Evolutionary conservation across 1,140 invertebrate genomes (phyloP), one percentile per base, ranked within the genome.

Genomic region (Pantala flavescens): DNA sequence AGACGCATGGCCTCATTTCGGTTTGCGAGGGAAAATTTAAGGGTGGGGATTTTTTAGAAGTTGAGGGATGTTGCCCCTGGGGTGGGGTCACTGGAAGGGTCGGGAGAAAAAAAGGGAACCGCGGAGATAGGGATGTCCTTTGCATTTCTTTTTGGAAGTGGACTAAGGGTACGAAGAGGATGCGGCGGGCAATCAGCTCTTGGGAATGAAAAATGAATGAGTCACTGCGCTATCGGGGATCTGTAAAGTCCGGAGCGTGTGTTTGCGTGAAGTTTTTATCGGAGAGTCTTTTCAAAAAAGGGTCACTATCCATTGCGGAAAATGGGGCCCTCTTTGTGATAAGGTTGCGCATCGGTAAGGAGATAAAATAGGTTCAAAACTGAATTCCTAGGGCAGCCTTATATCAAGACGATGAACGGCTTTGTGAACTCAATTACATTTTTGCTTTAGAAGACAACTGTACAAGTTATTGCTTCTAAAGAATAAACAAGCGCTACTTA

Each of bases 201-300:
- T 16, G 49, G 49, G 49, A 63, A 63, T 63, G n/a, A 63, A 63
- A 63, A 63, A 63, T 63, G 49, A 63, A 63, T 63, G 49, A 63
- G 49, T 63, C 49, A 63, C 49, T 3, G 49, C 12, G 14, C 5
- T 63, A 19, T 63, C 28, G 3, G 49, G 49, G 49, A 63, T 63
- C 49, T 63, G 12, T 7, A 63, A 63, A 63, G 49, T 63, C 12
- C 28, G 2, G 28, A 36, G 28, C 28, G 28, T 9, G 28, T 36
- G 49, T 63, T 16, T 21, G 49, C 12, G 49, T 63, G 49, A 16
- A 63, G 14, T 63, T 63, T 63, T 63, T 63, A 63, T 63, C 49
- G 49, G 49, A 63, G 3, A 1, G n/a, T 16, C 49, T 12, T 1
- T 63, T 3, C 2, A 19, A 63, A 63, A 63, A 63, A 21, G 3